A percentile compares a stretch with the other conserved stretches of the same genome.
phyloP scores from a whole-genome alignment of 2,113 vertebrate genomes.

The Catharus bicknelli region DNA sequence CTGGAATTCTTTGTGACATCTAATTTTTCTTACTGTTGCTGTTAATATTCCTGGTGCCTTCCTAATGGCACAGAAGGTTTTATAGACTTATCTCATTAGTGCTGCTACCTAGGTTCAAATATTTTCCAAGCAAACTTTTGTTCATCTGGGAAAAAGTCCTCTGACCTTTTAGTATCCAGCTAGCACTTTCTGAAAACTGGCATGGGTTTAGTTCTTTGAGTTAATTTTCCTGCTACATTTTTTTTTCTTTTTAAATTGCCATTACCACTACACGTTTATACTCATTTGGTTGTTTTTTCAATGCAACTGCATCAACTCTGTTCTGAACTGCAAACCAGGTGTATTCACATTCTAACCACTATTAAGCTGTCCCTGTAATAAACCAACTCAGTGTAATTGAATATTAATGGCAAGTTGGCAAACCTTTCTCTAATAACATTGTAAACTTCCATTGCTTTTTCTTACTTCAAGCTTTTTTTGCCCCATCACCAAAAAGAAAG shows the following conservation, averaged over 20 bases:
- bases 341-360: background rate
- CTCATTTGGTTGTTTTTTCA: background rate
- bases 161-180: background rate
- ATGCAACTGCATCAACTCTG: rapidly evolving
- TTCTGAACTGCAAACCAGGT: background rate
- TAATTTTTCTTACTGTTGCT: background rate
- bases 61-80: background rate
- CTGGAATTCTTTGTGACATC: background rate
- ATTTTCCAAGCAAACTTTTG: background rate
- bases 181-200: background rate
- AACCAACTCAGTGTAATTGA: background rate
- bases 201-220: background rate
- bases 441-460: background rate
- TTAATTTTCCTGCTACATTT: background rate
- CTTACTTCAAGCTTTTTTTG: background rate
- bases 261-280: background rate
- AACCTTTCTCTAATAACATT: background rate
- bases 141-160: background rate
- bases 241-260: background rate
- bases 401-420: background rate
- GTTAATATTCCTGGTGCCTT: background rate
- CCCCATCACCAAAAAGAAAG: background rate
- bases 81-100: background rate
- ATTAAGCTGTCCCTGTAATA: background rate
- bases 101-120: background rate